A percentile compares a stretch with the other conserved stretches of the same genome.
These are phyloP conservation scores for Lampris megalopsis DNA, from an alignment of 2,113 vertebrate genomes.

Conservation along the genomic window DNA sequence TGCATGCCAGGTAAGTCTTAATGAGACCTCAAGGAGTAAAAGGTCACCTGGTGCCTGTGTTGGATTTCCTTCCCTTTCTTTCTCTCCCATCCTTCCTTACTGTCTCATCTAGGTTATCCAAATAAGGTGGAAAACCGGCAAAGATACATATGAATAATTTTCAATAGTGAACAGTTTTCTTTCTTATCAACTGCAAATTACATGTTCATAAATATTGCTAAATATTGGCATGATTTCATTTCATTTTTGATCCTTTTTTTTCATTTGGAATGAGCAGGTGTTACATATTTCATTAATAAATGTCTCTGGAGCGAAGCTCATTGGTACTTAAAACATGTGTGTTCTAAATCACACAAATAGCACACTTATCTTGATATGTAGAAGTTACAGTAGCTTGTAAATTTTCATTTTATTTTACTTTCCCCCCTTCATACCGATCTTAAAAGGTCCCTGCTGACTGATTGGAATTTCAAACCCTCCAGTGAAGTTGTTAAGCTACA, in stretches of 20 bases:
- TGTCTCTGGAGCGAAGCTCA: neutral
- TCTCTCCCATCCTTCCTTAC: no score
- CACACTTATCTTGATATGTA: slow-evolving; percentile 7
- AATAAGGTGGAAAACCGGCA: no score
- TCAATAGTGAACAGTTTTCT: no score
- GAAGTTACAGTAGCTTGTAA: neutral
- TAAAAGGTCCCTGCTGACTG: slow-evolving; percentile 55
- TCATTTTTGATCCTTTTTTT: neutral
- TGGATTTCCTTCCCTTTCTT: no score
- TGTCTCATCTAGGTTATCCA: no score
- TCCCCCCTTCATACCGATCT: neutral
- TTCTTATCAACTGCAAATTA: no score
- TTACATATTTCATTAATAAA: neutral
- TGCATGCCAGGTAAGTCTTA: no score
- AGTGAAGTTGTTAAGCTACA: neutral
- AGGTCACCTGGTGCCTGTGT: no score
- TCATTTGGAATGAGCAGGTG: neutral
- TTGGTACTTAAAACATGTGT: neutral
- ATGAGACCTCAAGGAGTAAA: no score
- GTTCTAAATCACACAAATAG: neutral
- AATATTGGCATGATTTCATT: neutral
- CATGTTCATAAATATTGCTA: no score
- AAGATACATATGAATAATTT: no score
- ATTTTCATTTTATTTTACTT: neutral
- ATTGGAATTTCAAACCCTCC: slow-evolving; percentile 28